Base-by-base conservation (phyloP, 2,888 invertebrate species). In the Temnothorax ravouxi region DNA sequence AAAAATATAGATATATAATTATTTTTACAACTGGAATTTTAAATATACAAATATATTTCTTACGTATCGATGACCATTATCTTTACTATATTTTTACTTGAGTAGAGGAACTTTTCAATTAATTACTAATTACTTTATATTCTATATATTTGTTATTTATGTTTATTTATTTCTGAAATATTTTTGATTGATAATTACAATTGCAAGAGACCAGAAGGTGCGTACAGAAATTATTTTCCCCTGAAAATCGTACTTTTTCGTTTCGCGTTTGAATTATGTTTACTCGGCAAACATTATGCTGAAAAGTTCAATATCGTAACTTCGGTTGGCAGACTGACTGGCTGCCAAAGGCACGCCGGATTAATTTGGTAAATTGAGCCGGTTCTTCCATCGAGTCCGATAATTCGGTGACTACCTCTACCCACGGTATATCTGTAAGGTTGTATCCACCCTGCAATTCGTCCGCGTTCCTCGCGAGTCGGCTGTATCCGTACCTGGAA, bases 301-400 rank as follows among this genome's bases (percentile, higher is more conserved):
- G 90, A 91, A 92, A 92, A 93, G 90, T 92, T 90, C 77, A 88
- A 50, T 29, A 52, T 72, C 62, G 64, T 44, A 69, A 75, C 66
- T 84, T 50, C 66, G 87, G 44, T 38, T 74, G 52, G 62, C 52
- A 47, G 44, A 67, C 66, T 75, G 44, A 67, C 66, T 75, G 41
- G 25, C 59, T 72, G 64, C 15, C 56, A 52, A 56, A 67, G 87
- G 69, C 77, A 86, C 83, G 47, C 62, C 66, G 93, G 89, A 94
- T 94, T 94, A 94, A 94, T 94, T 94, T 94, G 91, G 91, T 92
- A 93, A 94, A 94, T 94, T 94, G 94, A 93, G 93, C 92, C 59
- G 91, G 93, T 93, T 93, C 94, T 94, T 94, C 93, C 93, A 94
- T 94, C 92, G 93, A 92, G 94, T 93, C 93, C 94, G 93, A 94